A percentile compares a stretch with the other conserved stretches of the same genome.
Conservation (phyloP, 2,888 invertebrate species). For the Drosophila aldrichi region DNA sequence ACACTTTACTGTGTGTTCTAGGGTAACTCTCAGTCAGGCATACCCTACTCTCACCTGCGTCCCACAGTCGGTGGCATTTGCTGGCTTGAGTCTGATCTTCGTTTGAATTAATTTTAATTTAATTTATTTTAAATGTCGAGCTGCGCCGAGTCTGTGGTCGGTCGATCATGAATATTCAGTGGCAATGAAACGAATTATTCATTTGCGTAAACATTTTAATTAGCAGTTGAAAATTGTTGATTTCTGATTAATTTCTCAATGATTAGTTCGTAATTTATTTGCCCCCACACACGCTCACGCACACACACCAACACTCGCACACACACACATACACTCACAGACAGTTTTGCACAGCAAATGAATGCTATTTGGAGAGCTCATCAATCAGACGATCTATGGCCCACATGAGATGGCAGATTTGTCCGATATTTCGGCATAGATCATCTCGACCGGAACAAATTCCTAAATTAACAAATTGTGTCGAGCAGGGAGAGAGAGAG, state of each 20-base stretch:
- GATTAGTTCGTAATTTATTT: slow-evolving; percentile 75
- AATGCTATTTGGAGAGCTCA: slow-evolving; percentile 30
- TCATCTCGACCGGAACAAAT: slow-evolving; percentile 59
- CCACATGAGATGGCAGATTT: slow-evolving; percentile 41
- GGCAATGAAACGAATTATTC: slow-evolving; percentile 47
- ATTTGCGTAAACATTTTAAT: slow-evolving; percentile 79
- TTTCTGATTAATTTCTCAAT: slow-evolving; percentile 69
- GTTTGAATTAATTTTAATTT: slow-evolving; percentile 70
- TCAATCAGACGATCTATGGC: slow-evolving; percentile 55
- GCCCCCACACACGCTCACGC: slow-evolving; percentile 4
- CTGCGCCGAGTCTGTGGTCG: slow-evolving; percentile 1
- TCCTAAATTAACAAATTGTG: slow-evolving; percentile 53
- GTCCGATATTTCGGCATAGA: slow-evolving; percentile 27
- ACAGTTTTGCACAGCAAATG: slow-evolving; percentile 31
- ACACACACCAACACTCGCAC: background rate
- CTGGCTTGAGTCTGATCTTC: slow-evolving; percentile 27
- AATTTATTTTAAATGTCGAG: slow-evolving; percentile 62
- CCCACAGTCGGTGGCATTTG: slow-evolving; percentile 55
- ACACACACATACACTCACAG: background rate
- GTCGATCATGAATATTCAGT: slow-evolving; percentile 69
- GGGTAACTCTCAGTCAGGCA: too few relatives aligned
- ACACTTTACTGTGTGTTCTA: background rate
- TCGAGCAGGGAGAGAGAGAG: background rate
- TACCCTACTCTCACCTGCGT: slow-evolving; percentile 3
- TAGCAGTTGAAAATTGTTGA: slow-evolving; percentile 54